Evolutionary conservation across 2,888 invertebrate species (phyloP), one percentile per base, ranked within the genome.

Genomic region (Tenthredo amoena): DNA sequence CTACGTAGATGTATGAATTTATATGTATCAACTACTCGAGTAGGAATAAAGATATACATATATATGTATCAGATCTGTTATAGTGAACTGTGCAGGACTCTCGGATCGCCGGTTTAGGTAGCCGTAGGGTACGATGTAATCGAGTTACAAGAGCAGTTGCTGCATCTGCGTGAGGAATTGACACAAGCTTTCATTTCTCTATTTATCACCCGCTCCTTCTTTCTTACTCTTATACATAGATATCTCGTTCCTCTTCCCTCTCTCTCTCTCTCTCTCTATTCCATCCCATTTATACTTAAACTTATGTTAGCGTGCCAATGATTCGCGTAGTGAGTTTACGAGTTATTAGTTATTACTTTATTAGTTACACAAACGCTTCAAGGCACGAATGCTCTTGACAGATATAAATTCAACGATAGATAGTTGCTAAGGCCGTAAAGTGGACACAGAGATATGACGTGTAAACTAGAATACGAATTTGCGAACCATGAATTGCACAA

Each of bases 91-190:
- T 62, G 18, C 55, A 34, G 79, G 12, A 79, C 55, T 58, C 15
- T 26, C 40, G 21, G 62, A 81, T 81, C 18, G 37, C 81, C 21
- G 81, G 58, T 26, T 62, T 58, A 62, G 26, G 62, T 77, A 50
- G 81, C 62, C 81, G 21, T 21, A 81, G 62, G 81, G 58, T 62
- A 50, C 81, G 62, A 81, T 81, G 37, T 81, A 62, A 81, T 81
- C 81, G 58, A 81, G 81, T 81, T 81, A 81, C 81, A 81, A 81
- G 81, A 81, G 81, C 81, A 81, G 62, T 37, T n/a, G 62, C 62
- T 81, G 81, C 81, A 58, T 79, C 58, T 58, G 81, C 81, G 58
- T 12, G 40, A 77, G 81, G 62, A 47, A 47, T 81, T 81, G 81
- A 81, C 81, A 58, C 40, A 40, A 40, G 81, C 37, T 77, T 77